Evolutionary conservation across 2,888 invertebrate species (phyloP), one percentile per base, ranked within the genome.

Genomic region (Acronicta leporina): DNA sequence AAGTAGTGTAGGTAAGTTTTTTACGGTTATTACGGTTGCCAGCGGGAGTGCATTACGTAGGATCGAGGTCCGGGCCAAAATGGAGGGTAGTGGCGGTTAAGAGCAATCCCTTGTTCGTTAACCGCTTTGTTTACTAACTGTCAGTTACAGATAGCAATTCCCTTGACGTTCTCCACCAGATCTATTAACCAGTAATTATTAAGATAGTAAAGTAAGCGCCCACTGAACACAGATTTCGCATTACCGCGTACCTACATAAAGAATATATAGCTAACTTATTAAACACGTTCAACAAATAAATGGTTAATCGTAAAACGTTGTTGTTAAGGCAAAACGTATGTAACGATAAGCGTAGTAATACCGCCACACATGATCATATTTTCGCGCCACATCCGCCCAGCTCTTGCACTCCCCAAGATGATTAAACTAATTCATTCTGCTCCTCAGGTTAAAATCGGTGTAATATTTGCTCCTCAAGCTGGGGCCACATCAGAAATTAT

Each of bases 401-500:
- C 44, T 52, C 48, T 66, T 61, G 45, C 52, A 47, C 71, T 47
- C 46, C 45, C 43, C 59, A 41, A 61, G 43, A 74, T 70, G 68
- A 73, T 73, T 73, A 73, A 76, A 79, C 64, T 65, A 73, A 78
- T 79, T 70, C 77, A 63, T 55, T 63, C 54, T 10, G 46, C 38
- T 59, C 33, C 27, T 44, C 38, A 47, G 58, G 63, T 75, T 73
- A 61, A 75, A 59, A 73, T 63, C 61, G 47, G 45, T 59, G 56
- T 67, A 55, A 77, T 68, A 76, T 68, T 63, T 73, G 67, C 70
- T 70, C 40, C 10, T 43, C 43, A 10, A 51, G 66, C 45, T 51
- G 59, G 63, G 51, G 42, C 50, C 53, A 61, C 60, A 64, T 63
- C 62, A 72, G 73, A 83, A 82, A 85, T 87, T 84, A 87, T 87